phyloP scores from a whole-genome alignment of 1,140 invertebrate genomes.

The Galleria mellonella region DNA sequence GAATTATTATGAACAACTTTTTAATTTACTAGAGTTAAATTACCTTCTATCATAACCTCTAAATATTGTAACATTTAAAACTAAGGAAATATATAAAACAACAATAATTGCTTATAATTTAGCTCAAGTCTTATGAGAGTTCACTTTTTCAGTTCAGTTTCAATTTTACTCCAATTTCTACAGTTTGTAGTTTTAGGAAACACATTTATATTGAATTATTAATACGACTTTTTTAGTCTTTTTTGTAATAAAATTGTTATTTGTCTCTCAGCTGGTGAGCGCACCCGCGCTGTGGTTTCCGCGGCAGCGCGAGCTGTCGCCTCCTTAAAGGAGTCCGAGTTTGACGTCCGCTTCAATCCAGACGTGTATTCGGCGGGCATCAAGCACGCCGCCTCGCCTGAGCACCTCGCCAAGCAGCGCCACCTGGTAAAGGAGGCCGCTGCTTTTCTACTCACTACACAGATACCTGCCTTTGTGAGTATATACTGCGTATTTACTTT shows the following conservation, averaged over 20 bases:
- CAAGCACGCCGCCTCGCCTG: conserved; percentile 82
- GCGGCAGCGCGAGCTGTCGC: conserved; percentile 92
- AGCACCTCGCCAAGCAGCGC: conserved; percentile 84
- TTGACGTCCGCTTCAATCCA: conserved; percentile 98
- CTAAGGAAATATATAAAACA: no score
- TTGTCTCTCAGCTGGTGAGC: conserved; percentile 82
- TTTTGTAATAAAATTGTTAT: neutral
- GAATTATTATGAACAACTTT: no score
- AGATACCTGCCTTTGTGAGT: conserved; percentile 95
- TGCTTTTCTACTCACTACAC: conserved; percentile 93
- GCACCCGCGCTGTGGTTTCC: conserved; percentile 91
- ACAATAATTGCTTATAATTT: no score
- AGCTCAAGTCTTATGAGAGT: no score
- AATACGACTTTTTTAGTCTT: no score
- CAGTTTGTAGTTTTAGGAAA: no score
- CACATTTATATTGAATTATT: no score
- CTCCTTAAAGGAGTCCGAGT: conserved; percentile 94
- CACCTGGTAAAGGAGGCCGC: conserved; percentile 95
- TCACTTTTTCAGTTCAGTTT: no score
- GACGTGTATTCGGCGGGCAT: conserved; percentile 98
- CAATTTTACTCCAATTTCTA: no score
- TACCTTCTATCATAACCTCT: no score
- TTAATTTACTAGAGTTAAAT: no score
- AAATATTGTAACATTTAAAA: no score
- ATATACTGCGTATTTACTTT: conserved; percentile 2